Evolutionary conservation across 2,888 invertebrate species (phyloP).

Genomic region (Epicampocera succincta): DNA sequence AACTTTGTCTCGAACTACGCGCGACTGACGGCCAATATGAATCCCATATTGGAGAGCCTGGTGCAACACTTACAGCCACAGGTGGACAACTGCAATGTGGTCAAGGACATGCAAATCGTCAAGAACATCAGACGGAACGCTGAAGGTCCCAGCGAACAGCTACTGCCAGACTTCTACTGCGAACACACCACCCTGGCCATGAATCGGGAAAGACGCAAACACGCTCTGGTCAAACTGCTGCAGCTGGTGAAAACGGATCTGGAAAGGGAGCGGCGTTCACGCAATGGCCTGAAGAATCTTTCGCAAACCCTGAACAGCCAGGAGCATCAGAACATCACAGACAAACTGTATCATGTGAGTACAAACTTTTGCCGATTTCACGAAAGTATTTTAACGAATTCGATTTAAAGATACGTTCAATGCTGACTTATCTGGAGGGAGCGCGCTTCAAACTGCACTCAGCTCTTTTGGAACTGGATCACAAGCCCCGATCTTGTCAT

Average conservation of each 20-base stretch:
- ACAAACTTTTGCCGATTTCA: no score
- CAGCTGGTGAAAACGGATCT: slow-evolving; percentile 93
- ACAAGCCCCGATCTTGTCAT: slow-evolving; percentile 88
- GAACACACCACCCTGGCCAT: slow-evolving; percentile 96
- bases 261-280: slow-evolving; percentile 93
- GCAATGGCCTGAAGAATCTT: slow-evolving; percentile 93
- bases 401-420: slow-evolving; percentile 90
- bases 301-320: slow-evolving; percentile 94
- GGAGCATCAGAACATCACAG: slow-evolving; percentile 94
- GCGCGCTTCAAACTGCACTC: slow-evolving; percentile 93
- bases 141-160: slow-evolving; percentile 88
- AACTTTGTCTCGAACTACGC: slow-evolving; percentile 86
- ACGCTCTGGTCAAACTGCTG: slow-evolving; percentile 91
- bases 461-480: slow-evolving; percentile 91
- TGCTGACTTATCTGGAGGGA: slow-evolving; percentile 95
- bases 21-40: slow-evolving; percentile 87
- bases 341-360: slow-evolving; percentile 95
- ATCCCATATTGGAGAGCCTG: slow-evolving; percentile 89
- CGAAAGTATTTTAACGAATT: not conserved
- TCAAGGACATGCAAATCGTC: slow-evolving; percentile 80
- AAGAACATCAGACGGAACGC: slow-evolving; percentile 80
- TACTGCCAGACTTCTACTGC: slow-evolving; percentile 96
- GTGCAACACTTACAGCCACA: slow-evolving; percentile 77
- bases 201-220: slow-evolving; percentile 94
- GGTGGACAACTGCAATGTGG: slow-evolving; percentile 80